Evolutionary conservation across 2,113 vertebrate genomes (phyloP).

Genomic region (Indri indri): DNA sequence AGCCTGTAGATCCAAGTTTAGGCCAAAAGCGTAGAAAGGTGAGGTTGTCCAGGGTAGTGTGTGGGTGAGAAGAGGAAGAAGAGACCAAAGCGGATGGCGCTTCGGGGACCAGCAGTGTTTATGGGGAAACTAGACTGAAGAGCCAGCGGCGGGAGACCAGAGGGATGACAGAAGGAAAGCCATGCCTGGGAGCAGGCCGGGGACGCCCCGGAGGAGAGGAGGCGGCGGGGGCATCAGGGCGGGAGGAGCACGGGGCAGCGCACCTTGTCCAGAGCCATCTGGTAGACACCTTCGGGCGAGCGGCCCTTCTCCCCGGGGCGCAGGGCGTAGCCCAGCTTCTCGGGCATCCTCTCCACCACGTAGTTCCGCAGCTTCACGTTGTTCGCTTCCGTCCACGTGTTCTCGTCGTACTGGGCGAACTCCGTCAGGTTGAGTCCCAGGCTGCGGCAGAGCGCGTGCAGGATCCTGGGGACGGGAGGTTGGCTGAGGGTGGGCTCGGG

Average conservation of each 20-base stretch:
- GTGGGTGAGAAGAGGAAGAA: background rate
- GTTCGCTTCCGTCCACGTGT: constrained; percentile 58
- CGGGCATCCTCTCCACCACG: constrained; percentile 67
- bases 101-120: accelerated
- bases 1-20: background rate
- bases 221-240: background rate
- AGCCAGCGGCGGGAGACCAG: accelerated
- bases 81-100: background rate
- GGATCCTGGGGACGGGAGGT: constrained; percentile 39
- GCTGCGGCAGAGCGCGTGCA: constrained; percentile 64
- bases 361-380: constrained; percentile 60
- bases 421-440: constrained; percentile 72
- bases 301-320: constrained; percentile 43
- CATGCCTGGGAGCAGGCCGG: background rate
- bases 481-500: accelerated
- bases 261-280: constrained; percentile 71
- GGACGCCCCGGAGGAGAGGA: background rate
- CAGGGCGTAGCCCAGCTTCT: constrained; percentile 74
- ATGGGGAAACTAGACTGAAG: background rate
- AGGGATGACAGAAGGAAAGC: background rate
- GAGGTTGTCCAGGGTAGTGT: background rate
- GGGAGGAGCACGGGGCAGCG: accelerated
- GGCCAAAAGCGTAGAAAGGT: background rate
- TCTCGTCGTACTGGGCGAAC: constrained; percentile 66
- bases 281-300: constrained; percentile 62